Evolutionary conservation across 1,140 invertebrate species (phyloP).

Genomic region (Drosophila trapezifrons): DNA sequence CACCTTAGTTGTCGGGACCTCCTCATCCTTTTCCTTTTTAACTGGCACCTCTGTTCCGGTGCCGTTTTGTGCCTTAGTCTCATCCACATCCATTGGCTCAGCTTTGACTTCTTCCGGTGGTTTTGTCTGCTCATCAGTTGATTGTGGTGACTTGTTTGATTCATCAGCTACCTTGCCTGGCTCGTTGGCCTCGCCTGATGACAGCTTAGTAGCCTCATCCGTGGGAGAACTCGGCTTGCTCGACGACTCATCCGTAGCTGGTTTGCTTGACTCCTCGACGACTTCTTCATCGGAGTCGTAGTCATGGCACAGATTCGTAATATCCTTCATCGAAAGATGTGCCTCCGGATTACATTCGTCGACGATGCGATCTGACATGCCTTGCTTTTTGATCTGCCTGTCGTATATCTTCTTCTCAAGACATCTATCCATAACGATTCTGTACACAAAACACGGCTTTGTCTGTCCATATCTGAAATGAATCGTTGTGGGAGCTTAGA

Average conservation of each 20-base stretch:
- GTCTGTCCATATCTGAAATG: slow-evolving; percentile 92
- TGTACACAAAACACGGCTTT: slow-evolving; percentile 97
- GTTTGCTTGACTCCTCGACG: slow-evolving; percentile 11
- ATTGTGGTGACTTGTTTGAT: slow-evolving; percentile 11
- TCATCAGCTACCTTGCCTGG: slow-evolving; percentile 11
- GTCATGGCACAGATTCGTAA: slow-evolving; percentile 96
- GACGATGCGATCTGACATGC: slow-evolving; percentile 98
- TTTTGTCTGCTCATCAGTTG: slow-evolving; percentile 5
- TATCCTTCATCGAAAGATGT: slow-evolving; percentile 96
- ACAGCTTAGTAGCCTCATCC: slow-evolving; percentile 1
- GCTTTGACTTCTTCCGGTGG: background rate
- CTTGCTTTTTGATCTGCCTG: slow-evolving; percentile 98
- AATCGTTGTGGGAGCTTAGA: background rate
- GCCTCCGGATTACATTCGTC: slow-evolving; percentile 99
- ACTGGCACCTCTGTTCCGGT: background rate
- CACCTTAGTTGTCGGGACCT: slow-evolving; percentile 86
- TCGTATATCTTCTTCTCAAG: slow-evolving; percentile 99
- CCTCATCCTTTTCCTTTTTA: slow-evolving; percentile 54
- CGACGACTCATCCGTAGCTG: background rate
- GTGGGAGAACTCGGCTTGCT: slow-evolving; percentile 20
- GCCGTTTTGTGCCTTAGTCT: slow-evolving; percentile 17
- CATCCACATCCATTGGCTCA: background rate
- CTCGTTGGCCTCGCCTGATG: background rate
- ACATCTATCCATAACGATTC: slow-evolving; percentile 98
- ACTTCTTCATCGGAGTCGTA: slow-evolving; percentile 92